These are phyloP conservation scores for Pterocles orientalis DNA, from an alignment of 2,113 vertebrate genomes.

Conservation along the genomic window DNA sequence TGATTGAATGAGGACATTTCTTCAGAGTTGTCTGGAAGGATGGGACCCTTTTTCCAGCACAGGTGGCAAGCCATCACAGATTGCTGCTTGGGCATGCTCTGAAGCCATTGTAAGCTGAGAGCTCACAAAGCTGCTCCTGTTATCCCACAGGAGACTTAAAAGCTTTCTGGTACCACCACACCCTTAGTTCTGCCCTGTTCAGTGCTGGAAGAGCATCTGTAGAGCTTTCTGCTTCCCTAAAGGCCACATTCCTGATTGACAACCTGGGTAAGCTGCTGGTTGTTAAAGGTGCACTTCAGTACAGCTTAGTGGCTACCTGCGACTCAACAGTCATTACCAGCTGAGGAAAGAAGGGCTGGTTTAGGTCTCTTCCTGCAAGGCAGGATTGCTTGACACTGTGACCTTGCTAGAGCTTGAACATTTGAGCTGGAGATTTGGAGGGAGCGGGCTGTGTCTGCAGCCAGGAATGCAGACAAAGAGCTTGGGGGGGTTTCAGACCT, in stretches of 20 bases:
- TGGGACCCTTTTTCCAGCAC: accelerated
- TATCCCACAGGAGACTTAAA: not conserved
- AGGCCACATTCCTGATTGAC: not conserved
- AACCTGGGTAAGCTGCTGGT: not conserved
- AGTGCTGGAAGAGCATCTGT: not conserved
- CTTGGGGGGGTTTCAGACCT: not conserved
- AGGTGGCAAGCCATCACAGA: not conserved
- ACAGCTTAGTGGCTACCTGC: not conserved
- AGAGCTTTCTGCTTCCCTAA: not conserved
- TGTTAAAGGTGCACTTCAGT: not conserved
- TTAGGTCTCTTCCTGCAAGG: not conserved
- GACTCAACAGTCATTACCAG: not conserved
- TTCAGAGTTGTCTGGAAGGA: not conserved
- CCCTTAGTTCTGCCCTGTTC: not conserved
- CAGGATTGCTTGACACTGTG: not conserved
- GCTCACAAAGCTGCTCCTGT: not conserved
- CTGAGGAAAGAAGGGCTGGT: not conserved
- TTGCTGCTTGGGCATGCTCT: not conserved
- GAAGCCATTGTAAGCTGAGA: not conserved
- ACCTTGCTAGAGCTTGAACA: not conserved
- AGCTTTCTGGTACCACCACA: not conserved
- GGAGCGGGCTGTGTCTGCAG: not conserved
- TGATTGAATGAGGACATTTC: not conserved
- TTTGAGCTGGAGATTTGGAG: not conserved
- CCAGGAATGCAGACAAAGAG: not conserved